Evolutionary conservation across 2,888 invertebrate genomes (phyloP).

Genomic region (Platycnemis pennipes): DNA sequence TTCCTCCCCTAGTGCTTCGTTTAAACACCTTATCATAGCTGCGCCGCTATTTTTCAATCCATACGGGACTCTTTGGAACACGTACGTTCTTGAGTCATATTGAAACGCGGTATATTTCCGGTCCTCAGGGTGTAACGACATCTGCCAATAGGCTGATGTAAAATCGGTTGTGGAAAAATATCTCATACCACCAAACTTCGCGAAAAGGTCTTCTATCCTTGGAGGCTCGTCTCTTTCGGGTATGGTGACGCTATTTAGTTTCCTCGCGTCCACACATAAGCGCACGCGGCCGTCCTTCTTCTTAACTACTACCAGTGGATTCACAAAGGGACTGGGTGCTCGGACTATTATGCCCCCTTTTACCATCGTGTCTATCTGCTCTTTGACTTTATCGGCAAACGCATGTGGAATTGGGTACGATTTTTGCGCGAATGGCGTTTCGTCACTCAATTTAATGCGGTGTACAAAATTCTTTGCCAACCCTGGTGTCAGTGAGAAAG

Average conservation of each 20-base stretch:
- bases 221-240: constrained; percentile 12
- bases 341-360: constrained; percentile 40
- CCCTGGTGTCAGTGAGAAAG: background rate
- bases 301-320: constrained; percentile 29
- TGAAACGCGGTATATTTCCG: constrained; percentile 50
- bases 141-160: constrained; percentile 56
- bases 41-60: no score
- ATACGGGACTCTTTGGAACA: no score
- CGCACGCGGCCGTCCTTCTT: constrained; percentile 28
- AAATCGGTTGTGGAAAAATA: constrained; percentile 57
- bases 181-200: background rate
- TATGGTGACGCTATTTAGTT: background rate
- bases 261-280: background rate
- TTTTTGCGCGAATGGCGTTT: background rate
- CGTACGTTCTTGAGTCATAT: no score
- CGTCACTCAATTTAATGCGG: background rate
- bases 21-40: no score
- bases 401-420: background rate
- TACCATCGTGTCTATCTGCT: constrained; percentile 68
- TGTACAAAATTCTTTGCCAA: background rate
- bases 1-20: no score
- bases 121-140: background rate
- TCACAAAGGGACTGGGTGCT: constrained; percentile 1
- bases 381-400: background rate
- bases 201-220: constrained; percentile 47